These are phyloP conservation scores for Arnoldichthys spilopterus DNA, from an alignment of 2,797 vertebrate genomes.

Conservation along the genomic window DNA sequence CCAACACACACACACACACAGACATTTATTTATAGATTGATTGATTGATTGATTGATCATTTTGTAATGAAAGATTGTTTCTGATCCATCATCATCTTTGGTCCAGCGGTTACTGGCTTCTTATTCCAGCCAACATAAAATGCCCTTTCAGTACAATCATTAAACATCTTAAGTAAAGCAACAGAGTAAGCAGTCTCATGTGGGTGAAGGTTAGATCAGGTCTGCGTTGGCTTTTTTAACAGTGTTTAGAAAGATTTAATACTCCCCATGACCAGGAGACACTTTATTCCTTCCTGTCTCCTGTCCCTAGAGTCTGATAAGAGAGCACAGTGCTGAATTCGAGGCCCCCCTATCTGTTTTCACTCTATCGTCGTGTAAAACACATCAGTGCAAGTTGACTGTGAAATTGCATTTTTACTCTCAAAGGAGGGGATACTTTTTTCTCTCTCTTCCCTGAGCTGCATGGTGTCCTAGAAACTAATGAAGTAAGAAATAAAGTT, in stretches of 20 bases:
- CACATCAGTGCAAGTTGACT: conserved; percentile 81
- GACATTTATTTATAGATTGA: neutral
- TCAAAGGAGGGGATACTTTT: conserved; percentile 65
- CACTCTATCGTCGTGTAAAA: conserved; percentile 75
- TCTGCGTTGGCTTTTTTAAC: conserved; percentile 13
- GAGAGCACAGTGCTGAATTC: conserved; percentile 64
- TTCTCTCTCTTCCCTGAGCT: conserved; percentile 37
- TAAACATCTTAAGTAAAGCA: conserved; percentile 25
- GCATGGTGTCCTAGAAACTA: conserved; percentile 74
- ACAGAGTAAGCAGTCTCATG: conserved; percentile 7
- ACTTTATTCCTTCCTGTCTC: conserved; percentile 46
- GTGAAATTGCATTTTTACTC: conserved; percentile 83
- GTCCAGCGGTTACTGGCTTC: neutral
- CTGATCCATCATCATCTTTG: neutral
- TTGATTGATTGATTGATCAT: conserved; percentile 29
- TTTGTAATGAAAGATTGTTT: conserved; percentile 20
- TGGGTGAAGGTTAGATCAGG: conserved; percentile 8
- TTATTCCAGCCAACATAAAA: neutral
- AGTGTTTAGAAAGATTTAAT: conserved; percentile 46
- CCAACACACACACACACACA: too few species aligned
- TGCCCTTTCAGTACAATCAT: conserved; percentile 15
- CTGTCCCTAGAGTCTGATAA: conserved; percentile 59
- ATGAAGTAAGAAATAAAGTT: conserved; percentile 80
- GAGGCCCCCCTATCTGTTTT: conserved; percentile 64
- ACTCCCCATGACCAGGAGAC: conserved; percentile 16